Percentiles rank a stretch among this genome's conserved stretches.
These are phyloP conservation scores for Gymnogyps californianus DNA, from an alignment of 2,113 vertebrate genomes.

Conservation along the genomic window DNA sequence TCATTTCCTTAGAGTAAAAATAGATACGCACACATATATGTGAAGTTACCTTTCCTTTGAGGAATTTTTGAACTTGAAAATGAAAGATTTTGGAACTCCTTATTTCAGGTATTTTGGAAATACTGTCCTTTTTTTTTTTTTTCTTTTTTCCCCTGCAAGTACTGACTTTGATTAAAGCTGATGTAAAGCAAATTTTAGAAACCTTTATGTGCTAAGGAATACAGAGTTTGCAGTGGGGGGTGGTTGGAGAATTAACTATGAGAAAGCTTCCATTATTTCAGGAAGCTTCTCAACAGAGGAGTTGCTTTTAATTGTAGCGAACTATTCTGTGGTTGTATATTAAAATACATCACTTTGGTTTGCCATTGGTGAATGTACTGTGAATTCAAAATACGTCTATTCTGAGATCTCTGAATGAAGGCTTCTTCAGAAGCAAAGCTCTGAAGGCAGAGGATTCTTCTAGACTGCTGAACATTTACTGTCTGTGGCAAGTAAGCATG, in stretches of 20 bases:
- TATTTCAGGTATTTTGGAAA: neutral
- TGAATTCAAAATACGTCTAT: neutral
- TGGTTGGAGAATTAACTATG: neutral
- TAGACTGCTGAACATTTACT: neutral
- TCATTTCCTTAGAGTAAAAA: neutral
- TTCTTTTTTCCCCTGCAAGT: accelerated
- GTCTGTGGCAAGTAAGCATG: neutral
- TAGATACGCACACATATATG: neutral
- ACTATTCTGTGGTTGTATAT: neutral
- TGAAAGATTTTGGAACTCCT: neutral
- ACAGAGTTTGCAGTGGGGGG: neutral
- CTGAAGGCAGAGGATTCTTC: neutral
- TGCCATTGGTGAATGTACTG: neutral
- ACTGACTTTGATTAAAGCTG: neutral
- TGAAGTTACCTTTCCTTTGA: neutral
- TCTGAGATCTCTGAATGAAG: neutral
- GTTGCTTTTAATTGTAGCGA: neutral
- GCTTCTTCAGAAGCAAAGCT: neutral
- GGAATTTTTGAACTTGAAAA: neutral
- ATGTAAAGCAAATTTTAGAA: neutral
- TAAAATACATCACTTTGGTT: neutral
- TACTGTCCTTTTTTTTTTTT: neutral
- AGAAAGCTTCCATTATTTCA: neutral
- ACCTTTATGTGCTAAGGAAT: neutral
- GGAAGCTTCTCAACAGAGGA: neutral